phyloP scores from a whole-genome alignment of 2,113 vertebrate genomes.

The Cheilinus undulatus region DNA sequence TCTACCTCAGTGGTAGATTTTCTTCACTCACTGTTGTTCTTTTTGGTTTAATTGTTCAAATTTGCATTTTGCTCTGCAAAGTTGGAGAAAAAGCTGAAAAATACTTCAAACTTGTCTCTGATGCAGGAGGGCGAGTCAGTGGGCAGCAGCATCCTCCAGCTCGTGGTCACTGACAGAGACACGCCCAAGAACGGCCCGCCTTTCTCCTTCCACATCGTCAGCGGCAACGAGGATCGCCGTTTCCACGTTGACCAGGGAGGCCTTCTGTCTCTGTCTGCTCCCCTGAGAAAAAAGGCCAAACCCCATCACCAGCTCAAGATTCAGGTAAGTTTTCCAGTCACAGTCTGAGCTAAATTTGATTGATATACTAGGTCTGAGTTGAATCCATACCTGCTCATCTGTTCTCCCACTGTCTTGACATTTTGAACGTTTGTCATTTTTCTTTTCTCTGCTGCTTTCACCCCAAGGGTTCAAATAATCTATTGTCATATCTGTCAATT shows the following conservation, averaged over 20 bases:
- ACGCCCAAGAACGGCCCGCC: conserved; percentile 91
- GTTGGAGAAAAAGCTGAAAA: neutral
- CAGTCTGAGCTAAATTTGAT: neutral
- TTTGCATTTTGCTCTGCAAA: no score
- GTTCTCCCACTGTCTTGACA: neutral
- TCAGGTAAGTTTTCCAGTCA: conserved; percentile 83
- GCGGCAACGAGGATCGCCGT: conserved; percentile 88
- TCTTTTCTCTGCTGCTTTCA: neutral
- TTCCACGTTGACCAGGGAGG: conserved; percentile 92
- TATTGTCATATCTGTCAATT: neutral
- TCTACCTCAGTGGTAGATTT: no score
- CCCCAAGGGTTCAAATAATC: no score
- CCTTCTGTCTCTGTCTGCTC: conserved; percentile 86
- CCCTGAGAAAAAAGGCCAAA: conserved; percentile 84
- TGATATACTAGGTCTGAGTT: neutral
- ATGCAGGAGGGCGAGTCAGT: conserved; percentile 89
- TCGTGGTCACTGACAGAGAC: conserved; percentile 92
- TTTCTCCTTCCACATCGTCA: conserved; percentile 90
- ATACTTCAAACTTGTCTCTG: neutral
- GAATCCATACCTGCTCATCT: neutral
- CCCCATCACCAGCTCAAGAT: conserved; percentile 91
- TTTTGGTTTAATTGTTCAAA: no score
- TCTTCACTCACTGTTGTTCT: no score
- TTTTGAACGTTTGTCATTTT: neutral
- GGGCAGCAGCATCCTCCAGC: conserved; percentile 90